Conservation (phyloP, 2,888 invertebrate species). For the Pollenia amentaria region DNA sequence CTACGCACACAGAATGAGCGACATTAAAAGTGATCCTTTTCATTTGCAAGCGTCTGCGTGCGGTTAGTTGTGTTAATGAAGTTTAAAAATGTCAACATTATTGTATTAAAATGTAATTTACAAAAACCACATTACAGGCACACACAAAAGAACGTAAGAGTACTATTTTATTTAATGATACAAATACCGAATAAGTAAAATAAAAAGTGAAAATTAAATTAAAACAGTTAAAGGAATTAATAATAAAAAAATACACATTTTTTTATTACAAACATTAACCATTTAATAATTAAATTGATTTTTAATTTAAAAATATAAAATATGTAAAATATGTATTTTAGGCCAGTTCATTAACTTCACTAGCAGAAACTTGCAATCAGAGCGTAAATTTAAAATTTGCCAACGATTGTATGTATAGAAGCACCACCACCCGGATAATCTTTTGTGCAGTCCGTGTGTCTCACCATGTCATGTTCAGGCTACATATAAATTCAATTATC, state of each 20-base stretch:
- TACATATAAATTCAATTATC: too few species aligned
- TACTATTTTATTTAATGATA: conserved; percentile 30
- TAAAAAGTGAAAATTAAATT: conserved; percentile 14
- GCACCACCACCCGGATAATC: too few species aligned
- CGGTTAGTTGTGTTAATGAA: conserved; percentile 74
- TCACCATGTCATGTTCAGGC: too few species aligned
- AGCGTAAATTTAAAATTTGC: too few species aligned
- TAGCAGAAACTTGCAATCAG: too few species aligned
- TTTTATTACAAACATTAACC: too few species aligned
- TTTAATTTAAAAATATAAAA: too few species aligned
- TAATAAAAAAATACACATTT: neutral
- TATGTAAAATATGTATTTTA: too few species aligned
- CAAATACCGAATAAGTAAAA: conserved; percentile 2
- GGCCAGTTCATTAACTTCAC: too few species aligned
- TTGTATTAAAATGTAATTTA: conserved; percentile 72
- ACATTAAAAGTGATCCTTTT: conserved; percentile 43
- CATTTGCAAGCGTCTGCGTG: conserved; percentile 61
- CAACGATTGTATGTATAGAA: too few species aligned
- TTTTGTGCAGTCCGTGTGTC: too few species aligned
- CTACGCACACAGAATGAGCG: conserved; percentile 14
- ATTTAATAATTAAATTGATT: too few species aligned
- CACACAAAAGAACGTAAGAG: conserved; percentile 16
- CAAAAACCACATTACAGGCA: conserved; percentile 58
- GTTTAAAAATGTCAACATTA: conserved; percentile 73
- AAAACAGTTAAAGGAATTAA: neutral